A percentile compares a stretch with the other conserved stretches of the same genome.
These are phyloP conservation scores for Chelonus insularis DNA, from an alignment of 1,140 invertebrate species.

Conservation along the genomic window DNA sequence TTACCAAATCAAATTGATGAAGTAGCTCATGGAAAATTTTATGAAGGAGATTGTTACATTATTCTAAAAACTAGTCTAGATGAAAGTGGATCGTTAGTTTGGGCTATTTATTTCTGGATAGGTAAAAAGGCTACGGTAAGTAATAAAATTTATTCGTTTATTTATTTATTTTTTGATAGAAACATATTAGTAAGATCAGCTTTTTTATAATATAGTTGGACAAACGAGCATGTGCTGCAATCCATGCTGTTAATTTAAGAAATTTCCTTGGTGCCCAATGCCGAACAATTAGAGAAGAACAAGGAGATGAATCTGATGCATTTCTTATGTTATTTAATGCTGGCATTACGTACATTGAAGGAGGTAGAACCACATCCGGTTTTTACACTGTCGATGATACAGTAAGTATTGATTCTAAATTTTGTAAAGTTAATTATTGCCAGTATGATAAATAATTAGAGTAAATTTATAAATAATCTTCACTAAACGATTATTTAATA, in stretches of 20 bases:
- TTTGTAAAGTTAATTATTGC: constrained; percentile 6
- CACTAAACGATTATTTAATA: not conserved
- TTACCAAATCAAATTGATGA: constrained; percentile 91
- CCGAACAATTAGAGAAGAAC: constrained; percentile 97
- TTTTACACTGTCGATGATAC: constrained; percentile 97
- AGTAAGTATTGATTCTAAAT: constrained; percentile 53
- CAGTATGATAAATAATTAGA: too few relatives aligned
- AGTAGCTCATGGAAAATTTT: constrained; percentile 96
- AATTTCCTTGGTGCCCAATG: constrained; percentile 94
- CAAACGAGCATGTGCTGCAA: constrained; percentile 97
- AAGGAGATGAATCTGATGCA: constrained; percentile 94
- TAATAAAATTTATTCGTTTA: constrained; percentile 23
- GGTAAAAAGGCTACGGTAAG: constrained; percentile 89
- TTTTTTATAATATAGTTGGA: constrained; percentile 88
- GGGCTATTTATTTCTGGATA: constrained; percentile 99
- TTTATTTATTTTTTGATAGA: too few relatives aligned
- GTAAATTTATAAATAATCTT: too few relatives aligned
- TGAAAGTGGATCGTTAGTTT: constrained; percentile 81
- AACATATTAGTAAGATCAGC: too few relatives aligned
- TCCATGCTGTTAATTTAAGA: constrained; percentile 97
- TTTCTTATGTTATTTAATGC: constrained; percentile 92
- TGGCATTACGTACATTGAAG: constrained; percentile 95
- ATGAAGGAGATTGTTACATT: constrained; percentile 99
- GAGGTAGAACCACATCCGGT: constrained; percentile 93
- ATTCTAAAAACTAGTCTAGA: constrained; percentile 90